Evolutionary conservation across 2,113 vertebrate species (phyloP), one percentile per base, ranked within the genome.

Genomic region (Podocnemis expansa): DNA sequence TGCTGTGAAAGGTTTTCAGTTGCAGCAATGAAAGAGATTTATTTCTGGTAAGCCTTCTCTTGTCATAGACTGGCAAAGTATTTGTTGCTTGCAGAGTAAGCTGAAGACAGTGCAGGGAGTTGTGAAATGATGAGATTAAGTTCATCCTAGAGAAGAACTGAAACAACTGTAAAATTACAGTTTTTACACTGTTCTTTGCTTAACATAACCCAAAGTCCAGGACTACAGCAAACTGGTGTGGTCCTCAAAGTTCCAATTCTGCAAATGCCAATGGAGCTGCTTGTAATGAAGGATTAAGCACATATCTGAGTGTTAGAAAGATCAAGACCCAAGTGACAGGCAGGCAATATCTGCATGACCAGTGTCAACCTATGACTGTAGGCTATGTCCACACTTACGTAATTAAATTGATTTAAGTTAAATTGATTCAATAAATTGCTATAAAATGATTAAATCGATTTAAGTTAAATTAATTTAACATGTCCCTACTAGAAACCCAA

Each of bases 1-100:
- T 91, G 41, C 10, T 95, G 8, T 82, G 51, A 94, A 94, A 95
- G 12, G 11, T 84, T 31, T 79, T 89, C 24, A 63, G 73, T 87
- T 63, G 89, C 49, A 93, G 11, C 55, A 78, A 82, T 24, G 79
- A 27, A n/a, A 82, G 56, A 16, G 78, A 45, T 22, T 58, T 55
- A n/a, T 12, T 34, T 55, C 55, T 76, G 9, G n/a, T 27, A 88
- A 85, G 25, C 19, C 12, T 75, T 51, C 79, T 78, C 52, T 54
- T 10, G n/a, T 16, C 0, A 0, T 16, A 34, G 3, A 41, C 25
- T 1, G 1, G 38, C 51, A 78, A 89, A 92, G 12, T 22, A 43
- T 10, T 43, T 27, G 9, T 49, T 38, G 10, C 1, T 78, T 88
- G 47, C 24, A 83, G 88, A 89, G 14, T 13, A 75, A 76, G 10